Conservation (phyloP, 64 coral and sea anemone species). For the Pachyseris speciosa region DNA sequence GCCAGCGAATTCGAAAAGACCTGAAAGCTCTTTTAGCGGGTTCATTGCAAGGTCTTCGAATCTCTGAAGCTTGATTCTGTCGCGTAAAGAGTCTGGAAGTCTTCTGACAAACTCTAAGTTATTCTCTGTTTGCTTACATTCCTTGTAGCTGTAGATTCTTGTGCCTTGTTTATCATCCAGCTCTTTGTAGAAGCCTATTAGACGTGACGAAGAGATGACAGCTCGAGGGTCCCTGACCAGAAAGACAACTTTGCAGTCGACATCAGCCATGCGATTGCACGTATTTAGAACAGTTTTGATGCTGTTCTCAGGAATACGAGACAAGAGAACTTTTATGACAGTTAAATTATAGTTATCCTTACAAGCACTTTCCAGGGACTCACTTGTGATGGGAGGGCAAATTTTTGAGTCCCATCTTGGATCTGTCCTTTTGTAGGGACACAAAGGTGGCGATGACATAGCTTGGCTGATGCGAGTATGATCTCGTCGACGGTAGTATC, state of each 20-base stretch:
- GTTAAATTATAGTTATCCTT: not conserved
- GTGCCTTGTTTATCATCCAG: not conserved
- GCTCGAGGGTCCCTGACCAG: not conserved
- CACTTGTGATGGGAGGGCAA: constrained; percentile 12
- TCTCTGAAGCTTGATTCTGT: not conserved
- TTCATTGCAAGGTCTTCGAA: constrained; percentile 38
- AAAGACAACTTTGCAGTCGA: not conserved
- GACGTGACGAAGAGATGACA: not conserved
- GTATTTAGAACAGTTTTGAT: not conserved
- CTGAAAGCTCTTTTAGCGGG: not conserved
- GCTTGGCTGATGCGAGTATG: constrained; percentile 45
- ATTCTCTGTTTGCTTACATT: constrained; percentile 27
- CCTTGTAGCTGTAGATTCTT: constrained; percentile 22
- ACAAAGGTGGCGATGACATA: constrained; percentile 43
- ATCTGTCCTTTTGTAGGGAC: not conserved
- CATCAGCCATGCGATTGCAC: not conserved
- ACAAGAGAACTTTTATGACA: constrained; percentile 22
- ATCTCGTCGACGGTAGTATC: constrained; percentile 14
- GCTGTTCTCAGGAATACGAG: not conserved
- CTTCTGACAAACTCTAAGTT: constrained; percentile 30
- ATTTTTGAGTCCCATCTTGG: not conserved
- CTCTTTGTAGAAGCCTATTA: not conserved
- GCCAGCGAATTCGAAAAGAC: constrained; percentile 33
- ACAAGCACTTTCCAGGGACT: not conserved
- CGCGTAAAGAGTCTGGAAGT: not conserved